Evolutionary conservation across 1,140 invertebrate genomes (phyloP).

Genomic region (Propsilocerus akamusi): DNA sequence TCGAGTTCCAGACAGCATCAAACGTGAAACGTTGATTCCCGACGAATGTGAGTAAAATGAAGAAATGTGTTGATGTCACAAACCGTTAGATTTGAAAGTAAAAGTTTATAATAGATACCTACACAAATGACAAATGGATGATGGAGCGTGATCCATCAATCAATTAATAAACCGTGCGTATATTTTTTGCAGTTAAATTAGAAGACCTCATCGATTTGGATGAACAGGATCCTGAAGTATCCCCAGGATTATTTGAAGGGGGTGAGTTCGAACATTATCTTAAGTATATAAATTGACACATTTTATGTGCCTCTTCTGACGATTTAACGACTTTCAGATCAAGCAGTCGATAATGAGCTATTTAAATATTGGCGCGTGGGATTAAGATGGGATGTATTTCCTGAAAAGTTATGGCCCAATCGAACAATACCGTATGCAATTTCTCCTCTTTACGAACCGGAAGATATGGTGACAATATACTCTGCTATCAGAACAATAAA

Average conservation of each 20-base stretch:
- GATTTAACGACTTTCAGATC: constrained; percentile 23
- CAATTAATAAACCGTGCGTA: too few species aligned
- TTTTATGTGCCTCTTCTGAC: constrained; percentile 3
- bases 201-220: background rate
- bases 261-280: constrained; percentile 12
- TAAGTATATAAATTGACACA: constrained; percentile 4
- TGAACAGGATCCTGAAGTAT: constrained; percentile 40
- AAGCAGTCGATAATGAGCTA: constrained; percentile 32
- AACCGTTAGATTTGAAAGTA: background rate
- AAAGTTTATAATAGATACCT: too few species aligned
- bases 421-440: constrained; percentile 37
- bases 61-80: background rate
- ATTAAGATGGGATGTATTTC: constrained; percentile 39
- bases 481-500: constrained; percentile 35
- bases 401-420: constrained; percentile 36
- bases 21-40: background rate
- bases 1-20: background rate
- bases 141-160: too few species aligned
- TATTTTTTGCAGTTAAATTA: background rate
- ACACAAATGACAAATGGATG: too few species aligned
- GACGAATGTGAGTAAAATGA: background rate
- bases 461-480: constrained; percentile 34
- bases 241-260: constrained; percentile 44
- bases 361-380: constrained; percentile 36
- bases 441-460: constrained; percentile 35